A percentile compares a stretch with the other conserved stretches of the same genome.
Conservation (phyloP, 2,888 invertebrate species). For the Lutraria lutraria region DNA sequence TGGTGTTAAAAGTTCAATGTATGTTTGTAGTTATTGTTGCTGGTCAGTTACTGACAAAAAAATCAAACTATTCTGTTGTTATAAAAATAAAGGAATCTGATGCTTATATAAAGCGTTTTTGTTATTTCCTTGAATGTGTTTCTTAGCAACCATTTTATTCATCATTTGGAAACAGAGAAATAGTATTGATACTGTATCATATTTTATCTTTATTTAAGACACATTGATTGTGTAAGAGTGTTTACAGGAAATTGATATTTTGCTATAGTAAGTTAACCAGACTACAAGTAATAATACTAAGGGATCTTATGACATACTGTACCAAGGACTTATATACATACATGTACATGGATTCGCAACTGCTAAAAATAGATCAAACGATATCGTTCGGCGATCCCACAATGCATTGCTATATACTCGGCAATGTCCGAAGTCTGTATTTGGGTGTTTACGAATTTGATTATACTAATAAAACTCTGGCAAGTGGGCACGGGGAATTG, state of each 20-base stretch:
- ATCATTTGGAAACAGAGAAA: constrained; percentile 6
- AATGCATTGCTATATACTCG: too few species aligned
- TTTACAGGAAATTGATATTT: background rate
- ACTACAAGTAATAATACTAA: too few species aligned
- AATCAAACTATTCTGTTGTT: constrained; percentile 24
- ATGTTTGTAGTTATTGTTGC: constrained; percentile 3
- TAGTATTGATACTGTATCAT: background rate
- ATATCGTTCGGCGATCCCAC: too few species aligned
- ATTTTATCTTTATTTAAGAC: background rate
- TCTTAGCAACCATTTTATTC: background rate
- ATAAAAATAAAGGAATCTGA: constrained; percentile 12
- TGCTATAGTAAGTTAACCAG: background rate
- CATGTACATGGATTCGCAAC: too few species aligned
- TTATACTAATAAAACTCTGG: too few species aligned
- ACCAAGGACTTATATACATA: too few species aligned
- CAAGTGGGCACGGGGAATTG: too few species aligned
- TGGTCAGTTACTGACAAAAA: background rate
- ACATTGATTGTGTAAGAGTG: background rate
- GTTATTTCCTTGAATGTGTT: background rate
- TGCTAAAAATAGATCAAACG: too few species aligned
- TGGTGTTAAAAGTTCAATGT: too few species aligned
- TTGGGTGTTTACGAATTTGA: too few species aligned
- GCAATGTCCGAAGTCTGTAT: too few species aligned
- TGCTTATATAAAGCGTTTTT: background rate
- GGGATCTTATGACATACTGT: too few species aligned